Evolutionary conservation across 2,113 vertebrate genomes (phyloP).

Genomic region (Garra rufa): DNA sequence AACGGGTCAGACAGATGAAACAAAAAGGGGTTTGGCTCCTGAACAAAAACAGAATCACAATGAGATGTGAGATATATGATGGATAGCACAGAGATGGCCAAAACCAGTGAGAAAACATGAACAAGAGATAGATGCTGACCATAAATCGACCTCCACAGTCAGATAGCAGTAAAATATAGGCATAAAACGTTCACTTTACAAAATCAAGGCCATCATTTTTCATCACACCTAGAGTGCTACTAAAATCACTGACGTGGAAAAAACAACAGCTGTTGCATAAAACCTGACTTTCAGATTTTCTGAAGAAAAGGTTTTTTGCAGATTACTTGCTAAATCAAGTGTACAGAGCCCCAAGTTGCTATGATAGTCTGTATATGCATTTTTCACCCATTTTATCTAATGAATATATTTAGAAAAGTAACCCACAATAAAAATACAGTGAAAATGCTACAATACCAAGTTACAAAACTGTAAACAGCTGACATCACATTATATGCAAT

Average conservation of each 20-base stretch:
- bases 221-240: background rate
- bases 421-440: background rate
- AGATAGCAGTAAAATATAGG: background rate
- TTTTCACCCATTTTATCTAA: background rate
- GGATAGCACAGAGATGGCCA: slow-evolving; percentile 21
- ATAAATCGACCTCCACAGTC: slow-evolving; percentile 1
- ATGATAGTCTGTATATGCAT: background rate
- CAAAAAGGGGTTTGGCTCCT: slow-evolving; percentile 25
- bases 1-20: slow-evolving; percentile 43
- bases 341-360: background rate
- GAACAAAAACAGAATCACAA: slow-evolving; percentile 19
- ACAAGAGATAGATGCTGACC: background rate
- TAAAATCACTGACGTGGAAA: slow-evolving; percentile 1
- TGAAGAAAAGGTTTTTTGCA: background rate
- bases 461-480: background rate
- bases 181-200: background rate
- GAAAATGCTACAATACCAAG: background rate
- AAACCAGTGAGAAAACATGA: slow-evolving; percentile 43
- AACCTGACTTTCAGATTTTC: background rate
- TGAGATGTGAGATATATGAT: slow-evolving; percentile 1
- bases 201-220: slow-evolving; percentile 14
- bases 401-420: background rate
- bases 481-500: background rate
- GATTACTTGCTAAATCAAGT: background rate
- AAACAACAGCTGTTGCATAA: background rate